Base-by-base conservation (phyloP, 2,797 vertebrate species). In the Mallotus villosus region DNA sequence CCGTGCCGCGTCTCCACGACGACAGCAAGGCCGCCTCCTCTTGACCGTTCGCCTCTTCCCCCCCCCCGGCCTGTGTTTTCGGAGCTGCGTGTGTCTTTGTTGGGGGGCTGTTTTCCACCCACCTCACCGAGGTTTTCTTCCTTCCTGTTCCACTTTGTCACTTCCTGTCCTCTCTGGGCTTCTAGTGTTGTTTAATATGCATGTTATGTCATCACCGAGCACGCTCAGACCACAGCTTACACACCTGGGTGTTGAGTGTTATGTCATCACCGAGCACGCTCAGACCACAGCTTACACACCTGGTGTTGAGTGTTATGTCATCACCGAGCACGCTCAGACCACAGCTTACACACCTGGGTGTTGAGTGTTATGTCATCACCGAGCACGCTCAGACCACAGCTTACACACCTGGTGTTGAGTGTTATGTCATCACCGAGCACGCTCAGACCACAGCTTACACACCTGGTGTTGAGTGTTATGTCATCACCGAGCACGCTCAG, bases 131-230 rank as follows among this genome's bases (percentile, higher is more conserved):
- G 66, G 73, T 70, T 32, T 6, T 72, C 70, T 61, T 16, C 66
- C 61, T 60, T 34, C 76, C 67, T 73, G 73, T 77, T 65, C 85
- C 75, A 77, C 78, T 66, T 75, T 77, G 24, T 68, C 80, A 63
- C 53, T 71, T 78, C 78, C 81, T 73, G 57, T 74, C 81, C 75
- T 75, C 22, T 86, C 85, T 85, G 73, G 2, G 37, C 11, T 9
- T 11, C 8, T 11, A 14, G 37, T 41, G 37, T 41, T 41, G 37
- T 41, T 41, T 81, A 75, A 82, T 89, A 86, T 34, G 32, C 2
- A 46, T 46, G 9, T 91, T 88, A 91, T 91, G 89, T 90, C n/a
- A n/a, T 72, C 85, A 87, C 77, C 53, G 80, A 86, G 81, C 85
- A 86, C 84, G 80, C 81, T 81, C 78, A 71, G 74, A 75, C 78